These are phyloP conservation scores for Caenorhabditis afra DNA, from an alignment of 2,888 invertebrate genomes.

Conservation along the genomic window DNA sequence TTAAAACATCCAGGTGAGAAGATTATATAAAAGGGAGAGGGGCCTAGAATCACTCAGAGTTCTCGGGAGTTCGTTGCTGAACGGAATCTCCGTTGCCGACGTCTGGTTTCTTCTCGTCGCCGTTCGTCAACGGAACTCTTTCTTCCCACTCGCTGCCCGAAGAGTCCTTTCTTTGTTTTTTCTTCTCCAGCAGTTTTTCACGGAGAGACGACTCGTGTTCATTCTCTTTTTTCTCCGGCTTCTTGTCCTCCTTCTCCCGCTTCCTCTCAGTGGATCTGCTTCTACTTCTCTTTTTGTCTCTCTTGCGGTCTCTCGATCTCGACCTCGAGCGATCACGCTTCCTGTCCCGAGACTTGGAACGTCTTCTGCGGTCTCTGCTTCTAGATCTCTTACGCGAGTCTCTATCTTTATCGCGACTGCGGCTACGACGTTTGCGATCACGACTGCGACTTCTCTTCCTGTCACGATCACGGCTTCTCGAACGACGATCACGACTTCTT, in stretches of 20 bases:
- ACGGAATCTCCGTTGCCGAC: constrained; percentile 35
- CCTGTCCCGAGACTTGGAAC: constrained; percentile 61
- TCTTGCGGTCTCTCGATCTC: constrained; percentile 41
- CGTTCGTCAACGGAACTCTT: constrained; percentile 9
- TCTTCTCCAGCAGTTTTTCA: constrained; percentile 70
- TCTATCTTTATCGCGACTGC: constrained; percentile 43
- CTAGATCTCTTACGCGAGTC: constrained; percentile 44
- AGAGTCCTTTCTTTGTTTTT: constrained; percentile 51
- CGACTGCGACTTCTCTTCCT: constrained; percentile 46
- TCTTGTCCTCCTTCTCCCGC: constrained; percentile 45
- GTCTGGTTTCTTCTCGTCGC: constrained; percentile 3
- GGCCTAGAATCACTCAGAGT: not conserved
- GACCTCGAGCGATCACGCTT: constrained; percentile 64
- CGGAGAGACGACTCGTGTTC: constrained; percentile 64
- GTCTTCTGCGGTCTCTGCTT: constrained; percentile 52
- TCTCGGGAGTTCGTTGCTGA: not conserved
- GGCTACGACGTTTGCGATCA: constrained; percentile 50
- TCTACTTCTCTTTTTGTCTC: constrained; percentile 52
- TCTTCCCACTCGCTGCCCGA: constrained; percentile 59
- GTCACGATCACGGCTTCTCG: constrained; percentile 58
- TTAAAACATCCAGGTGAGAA: not conserved
- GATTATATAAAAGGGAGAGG: too few relatives aligned
- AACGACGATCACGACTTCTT: constrained; percentile 30
- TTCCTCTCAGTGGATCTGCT: constrained; percentile 45
- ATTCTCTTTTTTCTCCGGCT: constrained; percentile 54